Base-by-base conservation (phyloP, 2,797 vertebrate genomes). In the Gymnothorax reevesii region DNA sequence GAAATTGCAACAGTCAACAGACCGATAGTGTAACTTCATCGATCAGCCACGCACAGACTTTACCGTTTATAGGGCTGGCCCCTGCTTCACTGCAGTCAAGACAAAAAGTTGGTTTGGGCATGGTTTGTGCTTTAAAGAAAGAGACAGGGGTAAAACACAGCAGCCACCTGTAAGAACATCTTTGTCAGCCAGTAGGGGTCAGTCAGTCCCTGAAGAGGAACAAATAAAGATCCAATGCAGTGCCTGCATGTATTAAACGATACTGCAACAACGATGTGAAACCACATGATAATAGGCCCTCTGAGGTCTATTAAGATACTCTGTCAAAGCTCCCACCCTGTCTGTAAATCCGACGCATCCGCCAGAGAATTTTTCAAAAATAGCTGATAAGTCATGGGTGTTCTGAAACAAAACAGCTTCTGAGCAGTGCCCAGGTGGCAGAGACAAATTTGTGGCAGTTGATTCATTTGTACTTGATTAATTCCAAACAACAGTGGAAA, bases 391-490 rank as follows among this genome's bases (percentile, higher is more conserved):
- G 8, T 69, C 20, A 9, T 73, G 25, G 13, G 69, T 33, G 10
- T 73, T 73, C 25, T 33, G 33, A 73, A 12, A 13, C 22, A 33
- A 73, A 73, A 73, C 20, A 49, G 42, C 73, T 77, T 17, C 42
- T 77, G 69, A 27, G 69, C 69, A 73, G 4, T 2, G 33, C 9
- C 69, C 25, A 13, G 69, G 25, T 33, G 69, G 69, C 8, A 10
- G 69, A 10, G 9, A 33, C 69, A 73, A 10, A 33, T 33, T 33
- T 9, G 27, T 73, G 25, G 25, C 10, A 33, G 27, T 13, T 33
- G 69, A 73, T 73, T 73, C 69, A 73, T 73, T 73, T 27, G 33
- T 73, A 73, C 33, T 73, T 73, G 69, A 73, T 33, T 73, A 8
- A 73, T 73, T 73, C n/a, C 33, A 42, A 77, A 33, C 73, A 33